phyloP scores from a whole-genome alignment of 2,888 invertebrate species.

The Eupithecia vulgata region DNA sequence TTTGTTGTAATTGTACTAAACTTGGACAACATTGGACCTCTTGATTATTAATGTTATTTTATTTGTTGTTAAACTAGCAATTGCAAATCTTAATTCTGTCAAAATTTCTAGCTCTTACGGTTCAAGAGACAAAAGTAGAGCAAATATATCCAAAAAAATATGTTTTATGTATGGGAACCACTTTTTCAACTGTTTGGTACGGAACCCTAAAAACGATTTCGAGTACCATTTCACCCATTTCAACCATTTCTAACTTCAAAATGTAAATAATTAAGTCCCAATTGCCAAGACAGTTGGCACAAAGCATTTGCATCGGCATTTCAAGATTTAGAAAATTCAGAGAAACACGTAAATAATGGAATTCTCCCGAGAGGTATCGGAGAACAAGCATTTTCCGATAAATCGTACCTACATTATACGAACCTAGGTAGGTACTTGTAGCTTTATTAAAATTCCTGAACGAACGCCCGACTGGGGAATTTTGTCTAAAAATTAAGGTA shows the following conservation, averaged over 20 bases:
- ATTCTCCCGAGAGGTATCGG: conserved; percentile 19
- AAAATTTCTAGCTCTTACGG: too few relatives aligned
- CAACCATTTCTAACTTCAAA: neutral
- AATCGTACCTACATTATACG: conserved; percentile 23
- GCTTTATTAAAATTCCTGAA: conserved; percentile 46
- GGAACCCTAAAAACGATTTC: neutral
- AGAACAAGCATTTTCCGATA: conserved; percentile 33
- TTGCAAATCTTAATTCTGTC: too few relatives aligned
- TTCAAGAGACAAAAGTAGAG: too few relatives aligned
- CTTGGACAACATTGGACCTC: too few relatives aligned
- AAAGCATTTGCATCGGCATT: neutral
- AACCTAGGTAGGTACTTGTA: conserved; percentile 28
- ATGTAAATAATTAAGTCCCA: neutral
- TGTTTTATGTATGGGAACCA: too few relatives aligned
- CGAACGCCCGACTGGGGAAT: conserved; percentile 34
- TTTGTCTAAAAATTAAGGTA: conserved; percentile 43
- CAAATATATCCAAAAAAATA: too few relatives aligned
- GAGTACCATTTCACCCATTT: neutral
- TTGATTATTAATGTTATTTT: too few relatives aligned
- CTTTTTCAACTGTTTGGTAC: too few relatives aligned
- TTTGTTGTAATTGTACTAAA: too few relatives aligned
- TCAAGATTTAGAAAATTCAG: conserved; percentile 3
- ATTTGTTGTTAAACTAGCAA: too few relatives aligned
- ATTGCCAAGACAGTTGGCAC: neutral
- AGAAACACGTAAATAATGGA: conserved; percentile 11